These are phyloP conservation scores for Corvus hawaiiensis DNA, from an alignment of 2,113 vertebrate species.

Conservation along the genomic window DNA sequence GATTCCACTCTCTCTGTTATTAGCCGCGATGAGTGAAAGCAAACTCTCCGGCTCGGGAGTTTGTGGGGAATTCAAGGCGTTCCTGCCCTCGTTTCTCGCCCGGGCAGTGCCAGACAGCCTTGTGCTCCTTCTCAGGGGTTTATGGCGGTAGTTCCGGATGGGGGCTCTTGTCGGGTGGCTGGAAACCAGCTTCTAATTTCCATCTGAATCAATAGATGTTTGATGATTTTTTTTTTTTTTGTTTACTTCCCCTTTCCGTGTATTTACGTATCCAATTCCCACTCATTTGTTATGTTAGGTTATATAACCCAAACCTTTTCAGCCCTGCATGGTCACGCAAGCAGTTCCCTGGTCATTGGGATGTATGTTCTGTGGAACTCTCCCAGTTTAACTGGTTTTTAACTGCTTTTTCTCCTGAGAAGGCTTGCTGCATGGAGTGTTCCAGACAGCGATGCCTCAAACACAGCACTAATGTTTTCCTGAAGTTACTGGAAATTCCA, in stretches of 20 bases:
- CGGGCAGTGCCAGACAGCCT: neutral
- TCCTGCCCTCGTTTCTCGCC: neutral
- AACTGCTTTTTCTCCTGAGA: neutral
- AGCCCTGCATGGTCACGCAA: fast-evolving
- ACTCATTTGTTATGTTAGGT: neutral
- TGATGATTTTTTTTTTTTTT: neutral
- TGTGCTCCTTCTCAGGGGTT: neutral
- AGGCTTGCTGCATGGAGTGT: neutral
- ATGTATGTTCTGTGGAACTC: fast-evolving
- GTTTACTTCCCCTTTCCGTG: neutral
- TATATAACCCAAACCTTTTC: neutral
- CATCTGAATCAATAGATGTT: neutral
- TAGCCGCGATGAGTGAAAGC: neutral
- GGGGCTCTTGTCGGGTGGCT: neutral
- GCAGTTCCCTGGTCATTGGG: neutral
- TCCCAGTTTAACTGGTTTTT: fast-evolving
- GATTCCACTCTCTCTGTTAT: too few relatives aligned
- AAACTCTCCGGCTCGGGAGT: neutral
- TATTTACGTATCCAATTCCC: neutral
- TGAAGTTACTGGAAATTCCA: neutral
- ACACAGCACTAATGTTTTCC: neutral
- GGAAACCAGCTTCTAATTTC: neutral
- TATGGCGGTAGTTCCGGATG: neutral
- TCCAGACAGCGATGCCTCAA: neutral
- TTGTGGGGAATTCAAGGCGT: neutral